These are phyloP conservation scores for Enteromius unitaeniatus DNA, from an alignment of 2,797 vertebrate species.

Conservation along the genomic window DNA sequence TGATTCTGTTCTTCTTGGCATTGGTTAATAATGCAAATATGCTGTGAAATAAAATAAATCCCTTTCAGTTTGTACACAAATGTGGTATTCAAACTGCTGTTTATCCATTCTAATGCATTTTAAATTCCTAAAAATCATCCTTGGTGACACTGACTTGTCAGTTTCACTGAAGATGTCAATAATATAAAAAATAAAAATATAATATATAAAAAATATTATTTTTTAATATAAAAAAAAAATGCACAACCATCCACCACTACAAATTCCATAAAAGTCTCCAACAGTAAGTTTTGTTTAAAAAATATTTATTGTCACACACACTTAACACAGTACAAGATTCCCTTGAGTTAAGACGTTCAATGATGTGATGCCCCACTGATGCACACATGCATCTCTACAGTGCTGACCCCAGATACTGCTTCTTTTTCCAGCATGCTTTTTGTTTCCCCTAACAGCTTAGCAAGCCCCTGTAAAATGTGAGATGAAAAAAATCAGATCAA, in stretches of 20 bases:
- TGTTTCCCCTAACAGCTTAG: conserved; percentile 51
- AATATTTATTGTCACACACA: conserved; percentile 61
- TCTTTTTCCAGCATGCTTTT: conserved; percentile 29
- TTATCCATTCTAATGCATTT: background rate
- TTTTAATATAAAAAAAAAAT: too few relatives aligned
- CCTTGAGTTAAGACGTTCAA: conserved; percentile 37
- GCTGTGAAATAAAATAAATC: background rate
- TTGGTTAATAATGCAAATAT: conserved; percentile 11
- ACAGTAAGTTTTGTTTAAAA: conserved; percentile 56
- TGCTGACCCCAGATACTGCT: conserved; percentile 5
- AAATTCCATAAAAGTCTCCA: background rate
- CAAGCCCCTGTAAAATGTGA: conserved; percentile 67
- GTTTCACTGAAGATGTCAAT: background rate
- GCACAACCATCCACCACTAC: background rate
- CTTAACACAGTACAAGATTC: conserved; percentile 42
- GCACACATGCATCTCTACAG: conserved; percentile 28
- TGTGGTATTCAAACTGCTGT: background rate
- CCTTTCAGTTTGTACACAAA: background rate
- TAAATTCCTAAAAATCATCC: background rate
- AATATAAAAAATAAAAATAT: too few relatives aligned
- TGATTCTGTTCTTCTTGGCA: background rate
- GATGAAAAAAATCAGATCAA: conserved; percentile 5
- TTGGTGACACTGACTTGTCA: background rate
- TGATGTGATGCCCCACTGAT: conserved; percentile 28
- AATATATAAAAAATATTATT: too few relatives aligned